Percentiles rank a stretch among this genome's conserved stretches.
Evolutionary conservation across 2,888 invertebrate species (phyloP).

Genomic region (Argyra leucocephala): DNA sequence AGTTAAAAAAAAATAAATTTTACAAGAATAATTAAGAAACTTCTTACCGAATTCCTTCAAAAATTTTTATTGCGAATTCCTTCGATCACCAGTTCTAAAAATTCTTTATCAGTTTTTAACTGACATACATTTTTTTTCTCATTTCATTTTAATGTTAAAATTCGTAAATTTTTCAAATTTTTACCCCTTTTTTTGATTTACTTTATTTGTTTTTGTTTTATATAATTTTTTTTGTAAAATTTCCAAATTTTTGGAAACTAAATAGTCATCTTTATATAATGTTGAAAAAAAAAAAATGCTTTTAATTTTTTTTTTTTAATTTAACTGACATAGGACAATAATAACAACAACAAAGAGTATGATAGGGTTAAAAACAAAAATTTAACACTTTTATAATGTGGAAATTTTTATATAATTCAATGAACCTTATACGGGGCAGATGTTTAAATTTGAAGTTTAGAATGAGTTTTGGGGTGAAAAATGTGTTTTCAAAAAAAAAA

Average conservation of each 20-base stretch:
- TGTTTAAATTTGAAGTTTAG: neutral
- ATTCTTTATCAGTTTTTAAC: neutral
- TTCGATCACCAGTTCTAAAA: neutral
- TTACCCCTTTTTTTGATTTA: neutral
- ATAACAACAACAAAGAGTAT: neutral
- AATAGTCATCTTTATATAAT: neutral
- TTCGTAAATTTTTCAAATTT: slow-evolving; percentile 3
- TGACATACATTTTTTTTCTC: neutral
- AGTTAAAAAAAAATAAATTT: no score
- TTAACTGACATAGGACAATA: neutral
- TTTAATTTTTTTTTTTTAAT: no score
- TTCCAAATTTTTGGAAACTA: neutral
- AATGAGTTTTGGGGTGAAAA: neutral
- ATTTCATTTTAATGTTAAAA: neutral
- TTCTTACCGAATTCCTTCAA: neutral
- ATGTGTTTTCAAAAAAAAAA: neutral
- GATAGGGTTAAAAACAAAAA: neutral
- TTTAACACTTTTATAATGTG: slow-evolving; percentile 3
- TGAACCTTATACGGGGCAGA: slow-evolving; percentile 6
- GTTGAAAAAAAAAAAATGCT: no score
- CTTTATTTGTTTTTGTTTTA: no score
- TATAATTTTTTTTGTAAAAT: no score
- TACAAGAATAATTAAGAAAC: neutral
- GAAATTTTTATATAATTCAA: neutral
- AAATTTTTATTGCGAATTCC: no score